Base-by-base conservation (phyloP, 92 coral and sea anemone species). In the Zoanthus sociatus region DNA sequence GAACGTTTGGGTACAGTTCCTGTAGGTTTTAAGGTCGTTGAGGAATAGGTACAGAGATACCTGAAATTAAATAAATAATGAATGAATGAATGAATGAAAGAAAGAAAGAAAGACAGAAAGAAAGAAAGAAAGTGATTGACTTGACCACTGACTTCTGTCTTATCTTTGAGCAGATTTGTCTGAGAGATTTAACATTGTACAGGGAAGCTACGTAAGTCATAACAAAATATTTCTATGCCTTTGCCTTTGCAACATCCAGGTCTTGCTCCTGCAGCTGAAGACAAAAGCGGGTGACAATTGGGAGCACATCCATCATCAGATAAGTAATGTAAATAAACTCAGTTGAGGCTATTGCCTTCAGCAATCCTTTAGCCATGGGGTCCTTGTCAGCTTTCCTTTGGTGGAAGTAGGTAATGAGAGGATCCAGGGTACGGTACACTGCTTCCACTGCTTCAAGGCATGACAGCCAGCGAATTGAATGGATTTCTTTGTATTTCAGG, bases 371-470 rank as follows among this genome's bases (percentile, higher is more conserved):
- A 51, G 56, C 56, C 1, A 0, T 51, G 13, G 56, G 56, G 83
- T 89, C 87, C 30, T 89, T 89, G 16, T 45, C 32, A 20, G 81
- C 88, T 5, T 84, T 84, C 72, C 88, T 84, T 47, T 84, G 81
- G 55, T 84, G 88, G 76, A 84, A 84, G 69, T 84, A 73, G 88
- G 81, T 84, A 46, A 75, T 86, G 58, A 86, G 56, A 51, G 56
- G 56, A 51, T 51, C 56, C 56, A 51, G 56, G 56, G 56, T 51
- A 51, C 50, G 42, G 63, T 68, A 66, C 60, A 74, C 89, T 30
- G 83, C 89, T 81, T 86, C 89, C 56, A 86, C 79, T 67, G 79
- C 87, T 73, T 85, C 83, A 73, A 30, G 74, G 77, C 88, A 85
- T 69, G 88, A 84, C 74, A 86, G 30, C 83, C 83, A 87, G 18